phyloP scores from a whole-genome alignment of 2,888 invertebrate species.

The Julus scandinavius region DNA sequence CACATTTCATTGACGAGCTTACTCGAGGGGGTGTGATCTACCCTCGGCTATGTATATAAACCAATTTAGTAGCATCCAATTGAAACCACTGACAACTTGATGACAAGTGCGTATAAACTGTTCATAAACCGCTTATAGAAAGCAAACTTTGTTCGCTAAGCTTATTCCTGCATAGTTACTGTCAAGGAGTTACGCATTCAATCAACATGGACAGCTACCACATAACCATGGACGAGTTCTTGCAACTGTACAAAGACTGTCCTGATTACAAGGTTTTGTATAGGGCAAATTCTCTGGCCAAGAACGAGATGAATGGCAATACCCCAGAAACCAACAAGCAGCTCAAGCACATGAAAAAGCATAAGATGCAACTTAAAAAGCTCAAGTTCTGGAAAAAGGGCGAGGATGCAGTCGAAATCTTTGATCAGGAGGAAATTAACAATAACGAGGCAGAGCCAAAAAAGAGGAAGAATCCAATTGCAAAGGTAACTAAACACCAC shows the following conservation, averaged over 20 bases:
- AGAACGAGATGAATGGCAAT: not conserved
- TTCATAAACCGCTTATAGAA: not conserved
- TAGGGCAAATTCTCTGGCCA: not conserved
- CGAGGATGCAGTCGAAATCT: not conserved
- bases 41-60: not conserved
- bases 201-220: constrained; percentile 32
- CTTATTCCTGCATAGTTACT: not conserved
- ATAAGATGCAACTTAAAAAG: not conserved
- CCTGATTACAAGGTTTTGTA: constrained; percentile 19
- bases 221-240: constrained; percentile 44
- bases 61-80: constrained; percentile 30
- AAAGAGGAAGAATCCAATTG: not conserved
- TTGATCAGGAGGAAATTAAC: not conserved
- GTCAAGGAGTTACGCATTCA: not conserved
- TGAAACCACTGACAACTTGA: not conserved
- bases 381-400: constrained; percentile 22
- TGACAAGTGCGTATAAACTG: constrained; percentile 31
- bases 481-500: not conserved
- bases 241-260: constrained; percentile 1
- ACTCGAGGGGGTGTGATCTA: not conserved
- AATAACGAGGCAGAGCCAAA: not conserved
- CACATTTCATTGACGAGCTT: not conserved
- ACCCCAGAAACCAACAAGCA: not conserved
- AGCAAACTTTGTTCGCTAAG: not conserved
- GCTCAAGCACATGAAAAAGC: not conserved